These are phyloP conservation scores for Pristionchus maxplancki DNA, from an alignment of 2,888 invertebrate species.

Conservation along the genomic window DNA sequence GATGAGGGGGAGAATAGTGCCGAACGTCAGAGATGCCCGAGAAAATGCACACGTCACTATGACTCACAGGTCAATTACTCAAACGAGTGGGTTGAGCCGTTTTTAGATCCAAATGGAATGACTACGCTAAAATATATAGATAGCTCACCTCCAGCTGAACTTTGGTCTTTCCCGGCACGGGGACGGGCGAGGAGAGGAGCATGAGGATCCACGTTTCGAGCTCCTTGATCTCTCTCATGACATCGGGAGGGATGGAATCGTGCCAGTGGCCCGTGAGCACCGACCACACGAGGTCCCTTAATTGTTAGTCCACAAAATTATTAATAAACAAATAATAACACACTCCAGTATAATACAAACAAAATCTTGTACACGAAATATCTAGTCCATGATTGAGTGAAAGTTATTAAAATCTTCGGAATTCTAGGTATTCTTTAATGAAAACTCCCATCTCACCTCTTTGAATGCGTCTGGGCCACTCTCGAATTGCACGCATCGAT, in stretches of 20 bases:
- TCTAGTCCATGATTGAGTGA: no score
- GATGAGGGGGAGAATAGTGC: background rate
- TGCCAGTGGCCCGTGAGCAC: slow-evolving; percentile 85
- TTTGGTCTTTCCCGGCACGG: slow-evolving; percentile 96
- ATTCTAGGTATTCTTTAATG: no score
- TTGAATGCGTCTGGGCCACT: slow-evolving; percentile 56
- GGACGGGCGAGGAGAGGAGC: slow-evolving; percentile 95
- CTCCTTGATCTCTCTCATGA: slow-evolving; percentile 95
- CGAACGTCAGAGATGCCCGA: background rate
- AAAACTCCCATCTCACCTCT: no score
- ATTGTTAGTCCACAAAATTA: no score
- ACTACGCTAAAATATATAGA: no score
- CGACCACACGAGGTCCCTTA: slow-evolving; percentile 98
- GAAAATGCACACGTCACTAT: background rate
- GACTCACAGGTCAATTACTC: background rate
- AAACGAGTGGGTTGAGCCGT: background rate
- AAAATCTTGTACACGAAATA: no score
- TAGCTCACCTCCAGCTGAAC: slow-evolving; percentile 80
- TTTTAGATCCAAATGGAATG: no score
- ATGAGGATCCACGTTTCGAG: slow-evolving; percentile 99
- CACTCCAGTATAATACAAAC: no score
- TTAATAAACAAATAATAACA: no score
- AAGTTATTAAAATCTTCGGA: no score
- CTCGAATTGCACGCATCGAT: slow-evolving; percentile 97
- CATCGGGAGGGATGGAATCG: slow-evolving; percentile 84